Evolutionary conservation across 2,797 vertebrate genomes (phyloP).

Genomic region (Trachurus trachurus): DNA sequence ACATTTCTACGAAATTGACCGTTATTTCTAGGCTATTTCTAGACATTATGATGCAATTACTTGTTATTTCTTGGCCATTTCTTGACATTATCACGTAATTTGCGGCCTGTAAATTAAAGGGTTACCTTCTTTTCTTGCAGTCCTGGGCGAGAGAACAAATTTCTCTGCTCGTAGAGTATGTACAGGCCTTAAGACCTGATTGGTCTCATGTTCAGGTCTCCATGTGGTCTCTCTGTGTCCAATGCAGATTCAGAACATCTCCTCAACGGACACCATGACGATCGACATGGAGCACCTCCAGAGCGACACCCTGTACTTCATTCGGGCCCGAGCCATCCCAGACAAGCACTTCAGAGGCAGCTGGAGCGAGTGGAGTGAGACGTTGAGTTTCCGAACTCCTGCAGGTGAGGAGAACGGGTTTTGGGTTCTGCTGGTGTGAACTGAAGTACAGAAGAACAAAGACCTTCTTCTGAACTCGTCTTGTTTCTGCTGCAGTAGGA

Average conservation of each 20-base stretch:
- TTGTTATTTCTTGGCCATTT: too few species aligned
- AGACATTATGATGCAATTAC: too few species aligned
- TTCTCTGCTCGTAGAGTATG: too few species aligned
- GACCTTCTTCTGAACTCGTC: background rate
- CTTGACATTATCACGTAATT: too few species aligned
- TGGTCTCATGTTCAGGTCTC: too few species aligned
- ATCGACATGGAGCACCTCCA: slow-evolving; percentile 53
- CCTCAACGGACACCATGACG: slow-evolving; percentile 15
- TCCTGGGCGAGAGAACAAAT: too few species aligned
- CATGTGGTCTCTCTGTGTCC: background rate
- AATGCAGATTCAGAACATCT: slow-evolving; percentile 56
- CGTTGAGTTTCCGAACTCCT: slow-evolving; percentile 57
- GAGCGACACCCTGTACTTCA: slow-evolving; percentile 22
- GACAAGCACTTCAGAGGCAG: slow-evolving; percentile 1
- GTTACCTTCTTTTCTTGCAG: too few species aligned
- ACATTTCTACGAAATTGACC: too few species aligned
- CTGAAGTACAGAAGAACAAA: background rate
- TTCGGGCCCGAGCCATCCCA: slow-evolving; percentile 71
- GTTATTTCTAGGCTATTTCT: too few species aligned
- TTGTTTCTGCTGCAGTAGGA: background rate
- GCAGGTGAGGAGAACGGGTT: slow-evolving; percentile 28
- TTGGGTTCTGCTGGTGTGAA: background rate
- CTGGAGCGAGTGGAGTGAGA: slow-evolving; percentile 83
- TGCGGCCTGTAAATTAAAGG: too few species aligned
- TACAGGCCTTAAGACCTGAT: too few species aligned